phyloP scores from a whole-genome alignment of 1,140 invertebrate species.

The Lordiphosa stackelbergi region DNA sequence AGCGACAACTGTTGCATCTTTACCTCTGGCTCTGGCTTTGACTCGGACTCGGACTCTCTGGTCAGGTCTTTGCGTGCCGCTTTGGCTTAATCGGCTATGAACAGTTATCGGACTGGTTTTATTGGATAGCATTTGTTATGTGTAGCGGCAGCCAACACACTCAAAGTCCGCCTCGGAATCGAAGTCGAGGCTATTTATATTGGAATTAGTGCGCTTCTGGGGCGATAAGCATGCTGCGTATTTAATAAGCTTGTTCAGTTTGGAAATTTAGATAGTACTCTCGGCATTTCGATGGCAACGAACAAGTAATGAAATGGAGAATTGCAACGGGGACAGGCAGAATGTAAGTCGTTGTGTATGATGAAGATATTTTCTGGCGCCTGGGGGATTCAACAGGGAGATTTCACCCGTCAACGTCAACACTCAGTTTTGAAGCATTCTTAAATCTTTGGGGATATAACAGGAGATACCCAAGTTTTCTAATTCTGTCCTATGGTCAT shows the following conservation, averaged over 20 bases:
- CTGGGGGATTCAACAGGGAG: too few relatives aligned
- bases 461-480: too few relatives aligned
- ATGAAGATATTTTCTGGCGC: too few relatives aligned
- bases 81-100: slow-evolving; percentile 67
- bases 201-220: slow-evolving; percentile 64
- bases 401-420: too few relatives aligned
- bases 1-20: slow-evolving; percentile 63
- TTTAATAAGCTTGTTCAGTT: slow-evolving; percentile 62
- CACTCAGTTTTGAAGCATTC: too few relatives aligned
- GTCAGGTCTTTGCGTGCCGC: slow-evolving; percentile 51
- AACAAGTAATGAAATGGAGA: too few relatives aligned
- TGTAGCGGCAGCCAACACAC: slow-evolving; percentile 28
- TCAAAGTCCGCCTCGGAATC: neutral
- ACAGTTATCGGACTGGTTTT: slow-evolving; percentile 73
- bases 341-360: too few relatives aligned
- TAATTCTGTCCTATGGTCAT: too few relatives aligned
- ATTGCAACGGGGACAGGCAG: too few relatives aligned
- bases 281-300: too few relatives aligned
- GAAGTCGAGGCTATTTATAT: slow-evolving; percentile 51
- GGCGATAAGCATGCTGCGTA: slow-evolving; percentile 54
- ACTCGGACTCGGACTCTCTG: neutral
- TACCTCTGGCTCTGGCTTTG: slow-evolving; percentile 18
- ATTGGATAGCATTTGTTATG: slow-evolving; percentile 56
- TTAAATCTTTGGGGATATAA: too few relatives aligned
- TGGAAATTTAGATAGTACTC: slow-evolving; percentile 56